phyloP scores from a whole-genome alignment of 2,888 invertebrate species.

The Ormyrus rosae region DNA sequence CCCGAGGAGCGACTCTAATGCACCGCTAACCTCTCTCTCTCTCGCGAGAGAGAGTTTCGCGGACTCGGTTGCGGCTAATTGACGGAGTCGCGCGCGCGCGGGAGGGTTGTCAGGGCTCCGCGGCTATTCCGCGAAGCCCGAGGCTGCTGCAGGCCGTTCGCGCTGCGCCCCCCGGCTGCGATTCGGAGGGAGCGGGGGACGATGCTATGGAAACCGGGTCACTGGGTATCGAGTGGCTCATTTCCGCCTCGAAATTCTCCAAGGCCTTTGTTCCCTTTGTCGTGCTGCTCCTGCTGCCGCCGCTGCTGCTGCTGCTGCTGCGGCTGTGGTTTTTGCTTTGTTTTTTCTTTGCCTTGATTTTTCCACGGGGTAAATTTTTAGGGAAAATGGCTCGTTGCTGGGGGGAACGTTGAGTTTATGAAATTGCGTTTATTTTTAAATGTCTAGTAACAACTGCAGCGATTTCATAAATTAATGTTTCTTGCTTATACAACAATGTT shows the following conservation, averaged over 20 bases:
- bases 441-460: too few species aligned
- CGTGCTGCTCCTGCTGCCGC: neutral
- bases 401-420: too few species aligned
- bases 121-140: too few species aligned
- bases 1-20: slow-evolving; percentile 54
- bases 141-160: neutral
- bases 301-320: too few species aligned
- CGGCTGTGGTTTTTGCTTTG: neutral
- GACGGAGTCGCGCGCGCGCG: neutral
- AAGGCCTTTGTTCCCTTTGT: slow-evolving; percentile 25
- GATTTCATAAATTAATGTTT: too few species aligned
- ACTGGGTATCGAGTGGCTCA: slow-evolving; percentile 35
- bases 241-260: slow-evolving; percentile 38
- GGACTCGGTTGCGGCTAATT: neutral
- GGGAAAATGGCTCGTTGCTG: too few species aligned
- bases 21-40: slow-evolving; percentile 56
- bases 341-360: neutral
- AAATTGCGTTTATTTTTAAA: too few species aligned
- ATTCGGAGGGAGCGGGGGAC: neutral
- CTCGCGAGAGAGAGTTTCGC: neutral
- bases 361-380: too few species aligned
- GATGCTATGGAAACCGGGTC: slow-evolving; percentile 41
- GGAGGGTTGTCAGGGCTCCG: too few species aligned
- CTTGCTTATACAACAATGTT: too few species aligned
- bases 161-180: neutral